phyloP scores from a whole-genome alignment of 2,113 vertebrate species.

The Enhydra lutris region DNA sequence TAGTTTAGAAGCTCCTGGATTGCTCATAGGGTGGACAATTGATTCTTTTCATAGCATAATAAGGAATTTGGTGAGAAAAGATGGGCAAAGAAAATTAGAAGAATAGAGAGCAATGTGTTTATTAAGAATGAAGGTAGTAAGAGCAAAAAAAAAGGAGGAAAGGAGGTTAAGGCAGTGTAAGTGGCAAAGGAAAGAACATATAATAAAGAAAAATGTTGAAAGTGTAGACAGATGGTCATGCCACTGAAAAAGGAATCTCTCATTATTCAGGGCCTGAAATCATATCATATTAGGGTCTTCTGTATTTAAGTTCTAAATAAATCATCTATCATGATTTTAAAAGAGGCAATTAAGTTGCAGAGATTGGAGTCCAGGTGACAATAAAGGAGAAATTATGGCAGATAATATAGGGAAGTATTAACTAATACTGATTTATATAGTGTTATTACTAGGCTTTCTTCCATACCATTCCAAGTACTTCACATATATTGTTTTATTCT shows the following conservation, averaged over 20 bases:
- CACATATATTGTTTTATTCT: not conserved
- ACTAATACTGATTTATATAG: not conserved
- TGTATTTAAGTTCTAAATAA: not conserved
- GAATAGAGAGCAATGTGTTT: not conserved
- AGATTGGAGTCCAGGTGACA: not conserved
- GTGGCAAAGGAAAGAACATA: not conserved
- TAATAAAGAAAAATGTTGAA: not conserved
- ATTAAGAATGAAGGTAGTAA: not conserved
- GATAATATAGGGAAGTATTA: not conserved
- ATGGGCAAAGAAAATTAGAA: not conserved
- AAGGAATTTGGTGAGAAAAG: constrained; percentile 21
- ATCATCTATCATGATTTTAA: not conserved
- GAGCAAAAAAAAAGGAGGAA: not conserved
- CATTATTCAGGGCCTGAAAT: not conserved
- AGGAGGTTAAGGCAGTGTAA: not conserved
- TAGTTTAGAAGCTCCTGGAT: not conserved
- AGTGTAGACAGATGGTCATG: not conserved
- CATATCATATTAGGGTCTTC: not conserved
- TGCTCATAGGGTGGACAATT: not conserved
- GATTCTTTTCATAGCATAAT: constrained; percentile 1
- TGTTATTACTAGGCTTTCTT: not conserved
- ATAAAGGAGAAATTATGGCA: not conserved
- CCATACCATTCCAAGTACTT: not conserved
- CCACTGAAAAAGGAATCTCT: not conserved
- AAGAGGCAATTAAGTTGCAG: not conserved